Conservation (phyloP, 2,888 invertebrate genomes). For the Chromoteleia sp. region DNA sequence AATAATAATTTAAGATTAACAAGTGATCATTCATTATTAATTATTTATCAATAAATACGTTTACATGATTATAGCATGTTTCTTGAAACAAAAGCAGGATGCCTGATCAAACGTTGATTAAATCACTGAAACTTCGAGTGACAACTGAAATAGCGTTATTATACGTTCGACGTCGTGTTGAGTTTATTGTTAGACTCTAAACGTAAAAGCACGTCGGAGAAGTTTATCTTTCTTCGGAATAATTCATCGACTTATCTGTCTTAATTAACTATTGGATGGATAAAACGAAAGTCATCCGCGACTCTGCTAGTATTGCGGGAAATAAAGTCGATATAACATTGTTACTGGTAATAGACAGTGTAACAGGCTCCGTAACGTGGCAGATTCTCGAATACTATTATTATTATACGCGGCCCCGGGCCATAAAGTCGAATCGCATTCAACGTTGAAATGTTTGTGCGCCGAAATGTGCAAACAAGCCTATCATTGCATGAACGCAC, state of each 20-base stretch:
- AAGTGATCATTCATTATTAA: too few relatives aligned
- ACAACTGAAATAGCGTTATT: slow-evolving; percentile 9
- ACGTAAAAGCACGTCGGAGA: not conserved
- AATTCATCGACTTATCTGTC: slow-evolving; percentile 38
- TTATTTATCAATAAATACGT: not conserved
- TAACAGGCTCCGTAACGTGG: slow-evolving; percentile 29
- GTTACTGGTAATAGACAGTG: slow-evolving; percentile 41
- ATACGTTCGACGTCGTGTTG: slow-evolving; percentile 6
- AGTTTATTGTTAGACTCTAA: slow-evolving; percentile 19
- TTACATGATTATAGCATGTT: too few relatives aligned
- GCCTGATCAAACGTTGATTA: slow-evolving; percentile 7
- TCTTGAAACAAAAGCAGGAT: not conserved
- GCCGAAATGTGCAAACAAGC: slow-evolving; percentile 48
- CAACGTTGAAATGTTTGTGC: slow-evolving; percentile 40
- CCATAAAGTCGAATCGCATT: slow-evolving; percentile 40
- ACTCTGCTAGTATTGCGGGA: not conserved
- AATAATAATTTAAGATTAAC: too few relatives aligned
- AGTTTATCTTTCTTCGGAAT: slow-evolving; percentile 3
- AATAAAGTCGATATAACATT: slow-evolving; percentile 34
- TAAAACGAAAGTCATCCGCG: slow-evolving; percentile 32
- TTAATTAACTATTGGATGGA: slow-evolving; percentile 20
- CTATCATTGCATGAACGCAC: slow-evolving; percentile 50
- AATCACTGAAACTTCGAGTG: slow-evolving; percentile 16
- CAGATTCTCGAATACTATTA: slow-evolving; percentile 20
- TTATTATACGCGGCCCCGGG: slow-evolving; percentile 35